These are phyloP conservation scores for Cephus rjabovi DNA, from an alignment of 2,888 invertebrate species.

Conservation along the genomic window DNA sequence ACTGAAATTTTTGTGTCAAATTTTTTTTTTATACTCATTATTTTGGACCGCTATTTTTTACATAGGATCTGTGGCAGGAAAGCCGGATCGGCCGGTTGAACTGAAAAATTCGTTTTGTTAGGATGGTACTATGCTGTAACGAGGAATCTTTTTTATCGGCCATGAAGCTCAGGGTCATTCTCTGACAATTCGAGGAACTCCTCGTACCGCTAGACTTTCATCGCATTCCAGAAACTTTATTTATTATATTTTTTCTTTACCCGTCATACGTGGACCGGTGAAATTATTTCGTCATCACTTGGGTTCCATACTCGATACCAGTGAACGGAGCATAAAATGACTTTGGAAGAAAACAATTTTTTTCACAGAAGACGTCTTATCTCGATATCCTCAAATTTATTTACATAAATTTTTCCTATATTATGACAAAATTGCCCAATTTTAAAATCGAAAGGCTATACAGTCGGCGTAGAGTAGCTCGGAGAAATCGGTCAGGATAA, in stretches of 20 bases:
- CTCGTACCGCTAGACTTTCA: slow-evolving; percentile 26
- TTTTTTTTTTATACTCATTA: not conserved
- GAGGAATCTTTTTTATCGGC: not conserved
- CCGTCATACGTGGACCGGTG: not conserved
- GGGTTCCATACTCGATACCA: not conserved
- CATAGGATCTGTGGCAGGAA: not conserved
- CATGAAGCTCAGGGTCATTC: slow-evolving; percentile 18
- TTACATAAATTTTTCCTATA: not conserved
- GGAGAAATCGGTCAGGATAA: not conserved
- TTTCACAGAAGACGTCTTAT: too few species aligned
- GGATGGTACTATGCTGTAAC: not conserved
- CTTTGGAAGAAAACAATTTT: not conserved
- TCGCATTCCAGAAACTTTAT: slow-evolving; percentile 31
- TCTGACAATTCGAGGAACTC: slow-evolving; percentile 23
- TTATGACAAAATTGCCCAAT: not conserved
- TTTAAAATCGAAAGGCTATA: not conserved
- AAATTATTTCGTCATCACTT: not conserved
- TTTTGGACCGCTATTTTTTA: not conserved
- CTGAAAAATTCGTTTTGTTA: not conserved
- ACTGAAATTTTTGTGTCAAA: not conserved
- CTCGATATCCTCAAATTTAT: not conserved
- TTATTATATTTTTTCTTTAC: slow-evolving; percentile 13
- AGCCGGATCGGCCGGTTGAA: not conserved
- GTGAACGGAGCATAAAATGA: slow-evolving; percentile 13
- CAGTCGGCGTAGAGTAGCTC: not conserved